phyloP scores from a whole-genome alignment of 35 echinoderm and acorn worm species.

The Chiridota heheva region DNA sequence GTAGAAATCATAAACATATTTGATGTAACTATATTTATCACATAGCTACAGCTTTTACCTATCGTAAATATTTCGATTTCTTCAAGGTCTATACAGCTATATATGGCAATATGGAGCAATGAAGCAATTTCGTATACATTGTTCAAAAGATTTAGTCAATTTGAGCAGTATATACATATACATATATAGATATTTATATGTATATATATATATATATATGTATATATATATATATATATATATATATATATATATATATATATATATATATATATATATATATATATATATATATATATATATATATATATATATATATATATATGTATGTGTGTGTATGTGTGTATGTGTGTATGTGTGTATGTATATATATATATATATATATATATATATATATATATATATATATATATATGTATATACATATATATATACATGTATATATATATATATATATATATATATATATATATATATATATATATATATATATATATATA shows the following conservation, averaged over 20 bases:
- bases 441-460: conserved; percentile 4
- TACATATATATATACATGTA: background rate
- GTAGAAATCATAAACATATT: no score
- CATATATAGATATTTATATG: background rate
- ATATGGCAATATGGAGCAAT: background rate
- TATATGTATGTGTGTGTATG: background rate
- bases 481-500: conserved; percentile 3
- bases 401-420: conserved; percentile 3
- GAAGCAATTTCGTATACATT: background rate
- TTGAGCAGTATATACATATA: background rate
- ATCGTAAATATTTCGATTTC: no score
- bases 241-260: background rate
- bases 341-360: conserved; percentile 21
- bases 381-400: conserved; percentile 3
- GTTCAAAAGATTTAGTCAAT: background rate
- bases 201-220: background rate
- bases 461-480: conserved; percentile 3
- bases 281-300: background rate
- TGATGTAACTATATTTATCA: no score
- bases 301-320: background rate
- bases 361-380: conserved; percentile 8
- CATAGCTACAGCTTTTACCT: no score
- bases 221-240: background rate
- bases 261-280: background rate
- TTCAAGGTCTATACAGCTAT: no score